Percentiles rank a stretch among this genome's conserved stretches.
Evolutionary conservation across 2,113 vertebrate genomes (phyloP).

Genomic region (Nycticebus coucang): DNA sequence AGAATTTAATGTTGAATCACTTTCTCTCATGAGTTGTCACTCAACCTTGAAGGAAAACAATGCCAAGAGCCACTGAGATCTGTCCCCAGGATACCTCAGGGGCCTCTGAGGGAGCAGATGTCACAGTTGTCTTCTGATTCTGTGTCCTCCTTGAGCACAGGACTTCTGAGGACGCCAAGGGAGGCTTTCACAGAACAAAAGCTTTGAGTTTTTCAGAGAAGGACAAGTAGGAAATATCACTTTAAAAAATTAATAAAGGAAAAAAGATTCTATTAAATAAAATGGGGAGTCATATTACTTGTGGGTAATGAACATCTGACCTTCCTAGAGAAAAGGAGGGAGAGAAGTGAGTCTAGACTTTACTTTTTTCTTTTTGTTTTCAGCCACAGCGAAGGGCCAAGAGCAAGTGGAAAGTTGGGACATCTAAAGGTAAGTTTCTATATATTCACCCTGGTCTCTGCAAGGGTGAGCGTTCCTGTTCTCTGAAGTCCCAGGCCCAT

Average conservation of each 20-base stretch:
- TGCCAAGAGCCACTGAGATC: background rate
- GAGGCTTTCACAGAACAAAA: background rate
- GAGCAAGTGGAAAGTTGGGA: background rate
- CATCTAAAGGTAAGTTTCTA: background rate
- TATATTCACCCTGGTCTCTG: too few relatives aligned
- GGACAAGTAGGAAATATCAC: background rate
- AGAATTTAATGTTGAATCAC: background rate
- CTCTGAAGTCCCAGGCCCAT: background rate
- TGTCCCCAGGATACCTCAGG: background rate
- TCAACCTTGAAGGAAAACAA: background rate
- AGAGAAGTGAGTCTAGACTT: background rate
- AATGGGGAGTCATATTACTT: background rate
- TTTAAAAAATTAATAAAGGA: background rate
- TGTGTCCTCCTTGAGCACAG: background rate
- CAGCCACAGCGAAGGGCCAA: background rate
- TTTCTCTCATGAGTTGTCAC: fast-evolving
- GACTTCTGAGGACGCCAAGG: background rate
- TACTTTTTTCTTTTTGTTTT: too few relatives aligned
- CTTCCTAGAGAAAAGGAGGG: background rate
- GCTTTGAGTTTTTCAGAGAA: background rate
- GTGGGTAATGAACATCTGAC: background rate
- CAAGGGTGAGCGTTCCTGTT: too few relatives aligned
- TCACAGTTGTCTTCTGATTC: background rate
- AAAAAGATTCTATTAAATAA: background rate
- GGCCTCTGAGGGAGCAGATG: background rate